These are phyloP conservation scores for human (Homo sapiens) DNA, from an alignment of 2,113 vertebrate genomes.

Conservation along the genomic window DNA sequence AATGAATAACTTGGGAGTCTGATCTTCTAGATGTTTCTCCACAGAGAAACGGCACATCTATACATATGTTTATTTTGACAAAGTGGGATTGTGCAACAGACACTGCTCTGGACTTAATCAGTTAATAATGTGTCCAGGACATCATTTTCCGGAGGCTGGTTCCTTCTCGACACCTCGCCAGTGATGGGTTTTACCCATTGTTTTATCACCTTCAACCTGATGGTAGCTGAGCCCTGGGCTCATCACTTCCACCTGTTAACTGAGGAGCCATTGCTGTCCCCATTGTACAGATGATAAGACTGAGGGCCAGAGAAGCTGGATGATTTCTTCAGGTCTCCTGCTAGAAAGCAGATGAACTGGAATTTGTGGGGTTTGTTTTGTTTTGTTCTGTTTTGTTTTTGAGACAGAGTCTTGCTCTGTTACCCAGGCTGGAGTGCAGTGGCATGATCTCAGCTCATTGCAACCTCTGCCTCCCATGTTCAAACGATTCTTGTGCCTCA, in stretches of 20 bases:
- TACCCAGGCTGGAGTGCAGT: too few relatives aligned
- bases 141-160: neutral
- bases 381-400: too few relatives aligned
- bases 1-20: too few relatives aligned
- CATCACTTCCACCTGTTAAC: neutral
- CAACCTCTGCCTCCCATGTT: too few relatives aligned
- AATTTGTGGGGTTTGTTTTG: neutral
- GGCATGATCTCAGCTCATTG: too few relatives aligned
- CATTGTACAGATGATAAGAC: neutral
- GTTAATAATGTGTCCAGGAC: rapidly evolving
- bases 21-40: neutral
- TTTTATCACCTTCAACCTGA: neutral
- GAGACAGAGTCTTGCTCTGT: too few relatives aligned
- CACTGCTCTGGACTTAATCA: too few relatives aligned
- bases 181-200: rapidly evolving
- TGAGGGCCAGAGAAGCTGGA: neutral
- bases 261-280: neutral
- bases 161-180: rapidly evolving
- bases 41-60: neutral
- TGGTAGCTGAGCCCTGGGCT: neutral
- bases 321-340: neutral
- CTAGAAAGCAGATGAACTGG: neutral
- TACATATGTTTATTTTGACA: rapidly evolving
- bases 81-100: rapidly evolving
- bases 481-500: too few relatives aligned